phyloP scores from a whole-genome alignment of 2,797 vertebrate species.

The Falco rusticolus region DNA sequence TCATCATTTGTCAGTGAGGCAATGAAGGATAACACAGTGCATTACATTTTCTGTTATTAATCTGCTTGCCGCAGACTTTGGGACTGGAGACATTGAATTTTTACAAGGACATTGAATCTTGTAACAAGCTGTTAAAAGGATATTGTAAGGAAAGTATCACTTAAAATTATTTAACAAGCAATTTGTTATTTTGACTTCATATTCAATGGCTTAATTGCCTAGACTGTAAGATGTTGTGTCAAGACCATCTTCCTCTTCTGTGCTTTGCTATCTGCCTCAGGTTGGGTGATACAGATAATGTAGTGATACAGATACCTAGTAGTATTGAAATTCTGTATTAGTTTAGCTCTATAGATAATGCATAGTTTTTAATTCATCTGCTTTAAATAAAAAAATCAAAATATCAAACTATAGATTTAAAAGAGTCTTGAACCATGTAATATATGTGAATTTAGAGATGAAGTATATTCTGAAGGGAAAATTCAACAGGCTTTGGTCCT shows the following conservation, averaged over 20 bases:
- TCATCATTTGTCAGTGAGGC: conserved; percentile 11
- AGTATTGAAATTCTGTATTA: background rate
- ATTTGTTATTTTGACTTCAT: conserved; percentile 60
- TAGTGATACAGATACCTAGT: background rate
- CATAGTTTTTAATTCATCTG: background rate
- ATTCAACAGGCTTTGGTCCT: background rate
- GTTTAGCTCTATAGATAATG: background rate
- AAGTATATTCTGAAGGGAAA: background rate
- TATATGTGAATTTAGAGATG: background rate
- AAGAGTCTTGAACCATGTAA: background rate
- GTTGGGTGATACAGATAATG: background rate
- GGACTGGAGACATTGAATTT: conserved; percentile 4
- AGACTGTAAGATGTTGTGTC: background rate
- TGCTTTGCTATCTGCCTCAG: background rate
- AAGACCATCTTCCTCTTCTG: background rate
- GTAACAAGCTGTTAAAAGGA: conserved; percentile 2
- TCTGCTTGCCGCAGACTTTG: conserved; percentile 18
- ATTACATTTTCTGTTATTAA: conserved; percentile 14
- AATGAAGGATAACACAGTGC: background rate
- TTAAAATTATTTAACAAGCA: conserved; percentile 44
- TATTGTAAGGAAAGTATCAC: conserved; percentile 3
- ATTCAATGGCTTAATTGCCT: background rate
- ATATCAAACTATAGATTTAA: background rate
- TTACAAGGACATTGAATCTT: conserved; percentile 46
- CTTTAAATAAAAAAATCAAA: background rate